Evolutionary conservation across 2,113 vertebrate species (phyloP).

Genomic region (Dipodomys spectabilis): DNA sequence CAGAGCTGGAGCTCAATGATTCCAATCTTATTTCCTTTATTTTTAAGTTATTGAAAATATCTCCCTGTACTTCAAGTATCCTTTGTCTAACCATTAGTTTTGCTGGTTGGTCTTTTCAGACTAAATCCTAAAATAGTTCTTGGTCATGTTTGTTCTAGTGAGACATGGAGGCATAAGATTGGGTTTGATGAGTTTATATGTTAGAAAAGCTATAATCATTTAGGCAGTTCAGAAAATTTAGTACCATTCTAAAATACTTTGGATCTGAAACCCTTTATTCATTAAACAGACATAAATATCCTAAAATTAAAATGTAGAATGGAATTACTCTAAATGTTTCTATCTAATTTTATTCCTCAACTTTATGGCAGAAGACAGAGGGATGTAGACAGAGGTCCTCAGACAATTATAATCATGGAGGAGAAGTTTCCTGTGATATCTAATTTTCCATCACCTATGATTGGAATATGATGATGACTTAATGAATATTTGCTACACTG

Average conservation of each 20-base stretch:
- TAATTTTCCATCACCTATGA: background rate
- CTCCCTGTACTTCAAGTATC: background rate
- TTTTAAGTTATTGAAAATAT: slow-evolving; percentile 4
- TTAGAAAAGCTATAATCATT: background rate
- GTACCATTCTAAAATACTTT: background rate
- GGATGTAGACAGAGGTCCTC: background rate
- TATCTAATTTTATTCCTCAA: background rate
- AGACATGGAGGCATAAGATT: background rate
- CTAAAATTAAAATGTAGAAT: background rate
- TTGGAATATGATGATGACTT: slow-evolving; percentile 20
- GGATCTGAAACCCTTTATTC: background rate
- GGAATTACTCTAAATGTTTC: background rate
- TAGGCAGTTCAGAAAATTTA: background rate
- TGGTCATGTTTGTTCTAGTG: background rate
- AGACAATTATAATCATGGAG: background rate
- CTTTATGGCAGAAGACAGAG: background rate
- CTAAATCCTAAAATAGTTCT: background rate
- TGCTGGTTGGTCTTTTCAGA: no score
- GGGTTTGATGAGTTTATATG: background rate
- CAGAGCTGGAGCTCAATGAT: background rate
- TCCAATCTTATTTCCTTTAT: background rate
- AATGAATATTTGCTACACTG: slow-evolving; percentile 7
- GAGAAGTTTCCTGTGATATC: background rate
- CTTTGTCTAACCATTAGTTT: no score
- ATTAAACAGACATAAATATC: background rate